These are phyloP conservation scores for Onchidella celtica DNA, from an alignment of 2,888 invertebrate genomes.

Conservation along the genomic window DNA sequence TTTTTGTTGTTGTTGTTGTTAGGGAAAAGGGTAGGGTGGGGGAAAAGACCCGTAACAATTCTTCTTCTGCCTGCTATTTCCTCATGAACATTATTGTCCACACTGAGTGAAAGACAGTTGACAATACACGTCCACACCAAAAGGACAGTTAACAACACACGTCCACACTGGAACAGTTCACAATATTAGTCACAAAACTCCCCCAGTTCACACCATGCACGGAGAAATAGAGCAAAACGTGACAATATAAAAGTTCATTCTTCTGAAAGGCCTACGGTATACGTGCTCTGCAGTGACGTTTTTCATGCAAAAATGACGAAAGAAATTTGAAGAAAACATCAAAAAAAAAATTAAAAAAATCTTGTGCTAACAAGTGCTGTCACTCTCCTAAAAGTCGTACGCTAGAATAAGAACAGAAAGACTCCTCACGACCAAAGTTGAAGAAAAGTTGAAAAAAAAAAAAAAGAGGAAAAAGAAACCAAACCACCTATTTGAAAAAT, in stretches of 20 bases:
- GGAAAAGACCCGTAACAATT: too few relatives aligned
- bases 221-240: neutral
- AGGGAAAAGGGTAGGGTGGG: too few relatives aligned
- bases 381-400: constrained; percentile 14
- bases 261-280: neutral
- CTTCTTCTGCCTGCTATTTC: too few relatives aligned
- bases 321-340: neutral
- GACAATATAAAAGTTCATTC: neutral
- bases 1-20: too few relatives aligned
- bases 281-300: constrained; percentile 8
- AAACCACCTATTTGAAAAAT: neutral
- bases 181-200: too few relatives aligned
- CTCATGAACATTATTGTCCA: too few relatives aligned
- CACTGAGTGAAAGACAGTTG: too few relatives aligned
- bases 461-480: constrained; percentile 8
- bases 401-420: constrained; percentile 21
- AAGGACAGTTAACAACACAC: too few relatives aligned
- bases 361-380: constrained; percentile 22
- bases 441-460: neutral
- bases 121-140: too few relatives aligned
- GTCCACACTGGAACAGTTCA: too few relatives aligned
- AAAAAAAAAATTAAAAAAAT: neutral
- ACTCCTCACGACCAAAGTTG: neutral
- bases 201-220: too few relatives aligned
- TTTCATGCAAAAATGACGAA: constrained; percentile 36